Base-by-base conservation (phyloP, 2,113 vertebrate species). In the Elephas maximus region DNA sequence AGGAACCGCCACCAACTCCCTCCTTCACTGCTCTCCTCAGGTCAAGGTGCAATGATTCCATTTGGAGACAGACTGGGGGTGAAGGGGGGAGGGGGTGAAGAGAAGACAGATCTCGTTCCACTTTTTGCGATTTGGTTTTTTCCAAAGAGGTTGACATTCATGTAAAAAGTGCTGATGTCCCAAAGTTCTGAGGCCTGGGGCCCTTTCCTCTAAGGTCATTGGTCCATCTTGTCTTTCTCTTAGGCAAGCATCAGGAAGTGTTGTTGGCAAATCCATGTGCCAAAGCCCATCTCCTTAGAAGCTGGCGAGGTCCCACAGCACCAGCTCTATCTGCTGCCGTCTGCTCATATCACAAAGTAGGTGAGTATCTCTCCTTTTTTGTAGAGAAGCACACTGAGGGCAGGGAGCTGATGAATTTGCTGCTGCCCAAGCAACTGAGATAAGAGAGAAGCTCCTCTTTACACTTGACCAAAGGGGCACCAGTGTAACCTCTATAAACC, bases 91-190 rank as follows among this genome's bases (percentile, higher is more conserved):
- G 3, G 9, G 77, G 45, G 80, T 45, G 8, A 51, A 23, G 60
- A 82, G 62, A 62, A 85, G 77, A 65, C 76, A 44, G 71, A 18
- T 79, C 97, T 65, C 81, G 8, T 28, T 53, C 3, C 7, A 57
- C 21, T 45, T 5, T 24, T 76, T n/a, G 78, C 53, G 78, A 51
- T 81, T 83, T 90, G 79, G 82, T 95, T 85, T 95, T 96, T 86
- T 78, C 57, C 28, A 87, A 96, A 95, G 94, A 96, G 95, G 96
- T 89, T 91, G 62, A 73, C 57, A 5, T 76, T 0, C 0, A 8
- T 48, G 0, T 2, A 80, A 69, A 62, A 82, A 71, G 30, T 82
- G 78, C 69, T 80, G 87, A 65, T 85, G 45, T 41, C 33, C 85
- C 74, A 10, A 51, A 23, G 23, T 65, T 79, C 2, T 2, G 53